Evolutionary conservation across 2,888 invertebrate species (phyloP).

Genomic region (Strigamia transsilvanica): DNA sequence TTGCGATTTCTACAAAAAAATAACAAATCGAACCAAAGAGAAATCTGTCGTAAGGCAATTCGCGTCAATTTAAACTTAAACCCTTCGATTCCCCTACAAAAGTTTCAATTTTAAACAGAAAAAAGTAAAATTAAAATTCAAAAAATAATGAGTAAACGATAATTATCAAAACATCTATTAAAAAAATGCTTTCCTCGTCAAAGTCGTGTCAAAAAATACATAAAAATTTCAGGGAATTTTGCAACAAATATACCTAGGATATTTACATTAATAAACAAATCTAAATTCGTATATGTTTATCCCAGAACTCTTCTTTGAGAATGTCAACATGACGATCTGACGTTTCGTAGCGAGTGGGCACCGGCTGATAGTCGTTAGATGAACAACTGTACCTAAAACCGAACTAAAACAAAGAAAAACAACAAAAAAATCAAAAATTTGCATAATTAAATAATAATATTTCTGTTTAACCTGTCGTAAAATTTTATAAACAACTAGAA

Average conservation of each 20-base stretch:
- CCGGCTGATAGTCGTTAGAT: constrained; percentile 33
- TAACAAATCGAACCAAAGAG: background rate
- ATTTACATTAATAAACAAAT: constrained; percentile 40
- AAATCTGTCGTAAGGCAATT: background rate
- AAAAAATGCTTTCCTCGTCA: constrained; percentile 1
- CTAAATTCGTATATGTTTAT: constrained; percentile 49
- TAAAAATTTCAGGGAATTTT: constrained; percentile 23
- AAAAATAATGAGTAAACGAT: background rate
- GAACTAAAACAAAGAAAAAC: background rate
- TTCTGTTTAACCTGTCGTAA: constrained; percentile 5
- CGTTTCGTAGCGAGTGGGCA: constrained; percentile 24
- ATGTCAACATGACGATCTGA: constrained; percentile 7
- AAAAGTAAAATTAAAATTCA: background rate
- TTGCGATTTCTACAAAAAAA: background rate
- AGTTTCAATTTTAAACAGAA: background rate
- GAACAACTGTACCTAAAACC: constrained; percentile 10
- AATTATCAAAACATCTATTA: constrained; percentile 24
- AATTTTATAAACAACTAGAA: constrained; percentile 44
- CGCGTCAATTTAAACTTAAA: background rate
- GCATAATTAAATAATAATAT: background rate
- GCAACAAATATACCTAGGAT: constrained; percentile 30
- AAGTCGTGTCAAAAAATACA: constrained; percentile 12
- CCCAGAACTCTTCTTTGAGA: constrained; percentile 18
- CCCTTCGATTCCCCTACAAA: background rate
- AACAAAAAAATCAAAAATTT: background rate